These are phyloP conservation scores for Xylocopa sonorina DNA, from an alignment of 1,140 invertebrate species.

Conservation along the genomic window DNA sequence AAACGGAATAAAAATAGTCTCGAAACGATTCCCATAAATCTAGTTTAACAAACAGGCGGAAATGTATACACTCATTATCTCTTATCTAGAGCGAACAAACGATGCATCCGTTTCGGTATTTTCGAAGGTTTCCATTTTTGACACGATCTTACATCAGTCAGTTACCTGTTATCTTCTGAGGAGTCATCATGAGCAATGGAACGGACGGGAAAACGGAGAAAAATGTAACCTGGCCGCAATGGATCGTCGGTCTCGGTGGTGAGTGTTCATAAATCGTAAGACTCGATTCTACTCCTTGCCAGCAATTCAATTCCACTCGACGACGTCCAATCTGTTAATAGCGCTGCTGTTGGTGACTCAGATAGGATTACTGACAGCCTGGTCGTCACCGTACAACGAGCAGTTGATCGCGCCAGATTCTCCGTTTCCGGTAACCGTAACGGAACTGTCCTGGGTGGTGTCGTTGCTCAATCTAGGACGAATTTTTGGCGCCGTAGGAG, in stretches of 20 bases:
- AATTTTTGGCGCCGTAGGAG: conserved; percentile 76
- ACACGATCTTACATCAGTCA: neutral
- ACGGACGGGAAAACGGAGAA: neutral
- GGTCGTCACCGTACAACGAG: conserved; percentile 83
- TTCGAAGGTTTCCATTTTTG: neutral
- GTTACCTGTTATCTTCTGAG: neutral
- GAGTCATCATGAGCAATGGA: neutral
- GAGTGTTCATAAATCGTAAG: too few species aligned
- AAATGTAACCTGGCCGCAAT: conserved; percentile 55
- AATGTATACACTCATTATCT: neutral
- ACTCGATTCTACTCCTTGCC: too few species aligned
- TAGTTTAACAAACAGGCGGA: too few species aligned
- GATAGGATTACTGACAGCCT: conserved; percentile 68
- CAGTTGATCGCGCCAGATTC: conserved; percentile 80
- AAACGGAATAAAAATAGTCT: too few species aligned
- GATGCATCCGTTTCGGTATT: too few species aligned
- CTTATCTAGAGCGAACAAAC: too few species aligned
- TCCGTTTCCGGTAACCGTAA: conserved; percentile 82
- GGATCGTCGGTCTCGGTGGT: conserved; percentile 59
- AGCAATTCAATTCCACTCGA: too few species aligned
- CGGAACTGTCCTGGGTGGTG: conserved; percentile 86
- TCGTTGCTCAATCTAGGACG: conserved; percentile 83
- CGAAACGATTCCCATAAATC: too few species aligned
- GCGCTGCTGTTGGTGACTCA: conserved; percentile 57
- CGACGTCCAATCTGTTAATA: conserved; percentile 37